Evolutionary conservation across 2,113 vertebrate species (phyloP).

Genomic region (Nyctereutes procyonoides): DNA sequence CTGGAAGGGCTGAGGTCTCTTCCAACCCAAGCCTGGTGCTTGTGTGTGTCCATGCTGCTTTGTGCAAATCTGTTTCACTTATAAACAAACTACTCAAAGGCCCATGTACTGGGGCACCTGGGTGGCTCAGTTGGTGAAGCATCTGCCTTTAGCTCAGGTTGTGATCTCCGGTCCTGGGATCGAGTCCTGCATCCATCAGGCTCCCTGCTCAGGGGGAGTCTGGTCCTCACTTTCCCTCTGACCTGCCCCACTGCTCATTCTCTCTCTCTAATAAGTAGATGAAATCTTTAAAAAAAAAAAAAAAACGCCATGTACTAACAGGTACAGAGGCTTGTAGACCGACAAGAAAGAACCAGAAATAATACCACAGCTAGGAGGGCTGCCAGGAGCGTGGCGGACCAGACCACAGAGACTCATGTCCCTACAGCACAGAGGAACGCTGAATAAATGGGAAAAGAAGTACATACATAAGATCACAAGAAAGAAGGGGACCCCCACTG

Average conservation of each 20-base stretch:
- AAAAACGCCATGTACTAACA: no score
- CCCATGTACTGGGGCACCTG: no score
- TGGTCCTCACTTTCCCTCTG: no score
- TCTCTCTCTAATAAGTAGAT: no score
- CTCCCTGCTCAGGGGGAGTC: no score
- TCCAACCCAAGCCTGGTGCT: background rate
- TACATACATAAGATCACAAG: background rate
- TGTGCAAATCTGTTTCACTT: background rate
- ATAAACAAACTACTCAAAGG: background rate
- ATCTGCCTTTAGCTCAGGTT: no score
- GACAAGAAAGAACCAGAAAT: rapidly evolving
- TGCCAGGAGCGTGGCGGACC: rapidly evolving
- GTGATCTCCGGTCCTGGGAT: no score
- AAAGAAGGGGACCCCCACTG: background rate
- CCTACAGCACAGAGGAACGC: background rate
- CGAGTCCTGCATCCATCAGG: no score
- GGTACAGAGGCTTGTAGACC: no score
- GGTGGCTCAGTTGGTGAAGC: no score
- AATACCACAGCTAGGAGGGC: rapidly evolving
- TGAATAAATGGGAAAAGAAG: background rate
- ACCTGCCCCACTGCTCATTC: no score
- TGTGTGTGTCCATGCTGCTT: rapidly evolving
- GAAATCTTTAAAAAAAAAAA: no score
- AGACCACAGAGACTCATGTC: background rate
- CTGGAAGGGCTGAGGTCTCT: background rate